phyloP scores from a whole-genome alignment of 2,113 vertebrate species.

The Lepisosteus oculatus region DNA sequence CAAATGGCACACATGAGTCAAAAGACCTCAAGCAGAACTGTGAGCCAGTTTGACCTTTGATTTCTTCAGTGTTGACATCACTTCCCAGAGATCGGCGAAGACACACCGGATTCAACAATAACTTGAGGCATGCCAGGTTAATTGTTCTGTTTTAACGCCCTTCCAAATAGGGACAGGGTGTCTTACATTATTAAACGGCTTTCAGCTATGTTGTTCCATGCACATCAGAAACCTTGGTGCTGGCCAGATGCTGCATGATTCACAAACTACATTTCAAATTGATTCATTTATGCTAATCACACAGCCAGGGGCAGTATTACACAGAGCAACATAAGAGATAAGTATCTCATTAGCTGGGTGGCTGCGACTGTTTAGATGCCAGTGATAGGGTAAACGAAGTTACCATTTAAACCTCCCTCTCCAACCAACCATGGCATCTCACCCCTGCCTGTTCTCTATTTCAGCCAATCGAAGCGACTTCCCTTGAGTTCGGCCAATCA shows the following conservation, averaged over 20 bases:
- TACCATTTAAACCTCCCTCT: no score
- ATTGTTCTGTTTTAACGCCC: conserved; percentile 2
- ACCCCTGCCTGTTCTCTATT: no score
- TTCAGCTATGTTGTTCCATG: background rate
- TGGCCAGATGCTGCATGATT: background rate
- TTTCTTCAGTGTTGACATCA: background rate
- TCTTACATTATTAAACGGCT: background rate
- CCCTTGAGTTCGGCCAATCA: no score
- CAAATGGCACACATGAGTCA: no score
- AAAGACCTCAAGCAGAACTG: background rate
- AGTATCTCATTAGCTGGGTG: conserved; percentile 2
- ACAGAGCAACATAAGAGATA: no score
- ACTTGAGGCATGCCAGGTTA: background rate
- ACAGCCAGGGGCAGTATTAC: background rate
- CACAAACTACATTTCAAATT: background rate
- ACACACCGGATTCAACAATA: background rate
- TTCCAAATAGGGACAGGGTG: background rate
- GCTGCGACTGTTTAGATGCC: conserved; percentile 2
- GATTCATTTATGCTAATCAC: background rate
- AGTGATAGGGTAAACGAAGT: background rate
- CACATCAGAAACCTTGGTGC: background rate
- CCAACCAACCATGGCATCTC: no score
- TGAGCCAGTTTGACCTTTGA: conserved; percentile 3
- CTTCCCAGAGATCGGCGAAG: background rate
- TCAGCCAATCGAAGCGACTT: no score